phyloP scores from a whole-genome alignment of 2,113 vertebrate species.

The Lampris megalopsis region DNA sequence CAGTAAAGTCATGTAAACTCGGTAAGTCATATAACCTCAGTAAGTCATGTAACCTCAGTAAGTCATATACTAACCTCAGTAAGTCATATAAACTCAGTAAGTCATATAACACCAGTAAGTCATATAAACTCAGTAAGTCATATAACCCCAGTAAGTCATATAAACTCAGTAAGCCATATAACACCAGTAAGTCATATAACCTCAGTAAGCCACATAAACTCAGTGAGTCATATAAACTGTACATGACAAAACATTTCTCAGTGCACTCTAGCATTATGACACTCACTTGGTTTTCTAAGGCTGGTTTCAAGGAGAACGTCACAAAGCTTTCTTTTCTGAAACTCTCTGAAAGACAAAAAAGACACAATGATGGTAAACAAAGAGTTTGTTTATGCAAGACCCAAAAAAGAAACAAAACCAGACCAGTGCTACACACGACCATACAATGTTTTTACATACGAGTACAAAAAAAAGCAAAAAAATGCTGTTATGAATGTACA shows the following conservation, averaged over 20 bases:
- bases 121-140: too few species aligned
- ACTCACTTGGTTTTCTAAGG: constrained; percentile 78
- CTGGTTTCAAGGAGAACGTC: constrained; percentile 76
- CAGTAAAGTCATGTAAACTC: too few species aligned
- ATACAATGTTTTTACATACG: constrained; percentile 6
- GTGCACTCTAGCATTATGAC: background rate
- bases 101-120: too few species aligned
- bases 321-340: constrained; percentile 79
- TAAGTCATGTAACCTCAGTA: too few species aligned
- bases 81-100: too few species aligned
- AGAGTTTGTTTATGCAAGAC: constrained; percentile 17
- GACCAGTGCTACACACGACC: background rate
- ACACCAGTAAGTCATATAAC: too few species aligned
- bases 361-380: background rate
- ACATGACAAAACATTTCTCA: background rate
- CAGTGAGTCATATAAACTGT: background rate
- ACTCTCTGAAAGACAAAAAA: constrained; percentile 76
- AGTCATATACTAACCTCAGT: too few species aligned
- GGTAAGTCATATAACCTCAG: too few species aligned
- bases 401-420: constrained; percentile 14
- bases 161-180: too few species aligned
- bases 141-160: too few species aligned
- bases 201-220: background rate
- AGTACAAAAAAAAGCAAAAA: constrained; percentile 12
- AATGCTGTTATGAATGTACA: background rate